These are phyloP conservation scores for Ptychobarbus kaznakovi DNA, from an alignment of 2,797 vertebrate species.

Conservation along the genomic window DNA sequence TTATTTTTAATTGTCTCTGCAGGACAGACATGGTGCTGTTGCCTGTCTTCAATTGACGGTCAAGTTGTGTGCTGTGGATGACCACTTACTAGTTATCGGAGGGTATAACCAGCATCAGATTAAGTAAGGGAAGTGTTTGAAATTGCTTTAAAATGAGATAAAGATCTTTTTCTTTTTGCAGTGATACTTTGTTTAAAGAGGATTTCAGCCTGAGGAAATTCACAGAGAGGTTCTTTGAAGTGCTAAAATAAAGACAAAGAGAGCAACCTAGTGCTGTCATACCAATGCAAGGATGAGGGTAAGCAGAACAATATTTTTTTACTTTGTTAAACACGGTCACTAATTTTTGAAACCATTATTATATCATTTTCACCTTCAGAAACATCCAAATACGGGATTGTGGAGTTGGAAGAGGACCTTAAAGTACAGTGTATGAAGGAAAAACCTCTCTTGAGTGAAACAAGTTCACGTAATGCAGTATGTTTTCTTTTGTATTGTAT, in stretches of 20 bases:
- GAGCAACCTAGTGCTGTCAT: conserved; percentile 78
- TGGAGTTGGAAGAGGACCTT: conserved; percentile 78
- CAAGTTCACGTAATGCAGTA: conserved; percentile 80
- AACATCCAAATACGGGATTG: conserved; percentile 82
- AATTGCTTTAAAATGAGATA: not conserved
- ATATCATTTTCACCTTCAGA: conserved; percentile 66
- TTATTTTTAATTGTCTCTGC: not conserved
- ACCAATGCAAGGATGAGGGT: conserved; percentile 82
- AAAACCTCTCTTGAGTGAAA: conserved; percentile 79
- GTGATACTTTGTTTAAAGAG: conserved; percentile 85
- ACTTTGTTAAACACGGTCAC: not conserved
- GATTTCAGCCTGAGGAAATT: conserved; percentile 80
- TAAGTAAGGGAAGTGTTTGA: not conserved
- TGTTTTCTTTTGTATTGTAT: conserved; percentile 27
- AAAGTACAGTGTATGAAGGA: conserved; percentile 78
- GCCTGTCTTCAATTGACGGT: conserved; percentile 79
- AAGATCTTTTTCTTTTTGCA: conserved; percentile 55
- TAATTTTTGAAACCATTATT: not conserved
- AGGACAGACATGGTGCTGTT: conserved; percentile 82
- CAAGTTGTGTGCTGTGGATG: conserved; percentile 76
- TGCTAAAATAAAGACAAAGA: conserved; percentile 67
- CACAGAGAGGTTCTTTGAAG: conserved; percentile 66
- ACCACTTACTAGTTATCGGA: conserved; percentile 79
- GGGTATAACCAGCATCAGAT: conserved; percentile 70
- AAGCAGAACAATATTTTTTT: not conserved